These are phyloP conservation scores for Cairina moschata DNA, from an alignment of 2,113 vertebrate genomes.

Conservation along the genomic window DNA sequence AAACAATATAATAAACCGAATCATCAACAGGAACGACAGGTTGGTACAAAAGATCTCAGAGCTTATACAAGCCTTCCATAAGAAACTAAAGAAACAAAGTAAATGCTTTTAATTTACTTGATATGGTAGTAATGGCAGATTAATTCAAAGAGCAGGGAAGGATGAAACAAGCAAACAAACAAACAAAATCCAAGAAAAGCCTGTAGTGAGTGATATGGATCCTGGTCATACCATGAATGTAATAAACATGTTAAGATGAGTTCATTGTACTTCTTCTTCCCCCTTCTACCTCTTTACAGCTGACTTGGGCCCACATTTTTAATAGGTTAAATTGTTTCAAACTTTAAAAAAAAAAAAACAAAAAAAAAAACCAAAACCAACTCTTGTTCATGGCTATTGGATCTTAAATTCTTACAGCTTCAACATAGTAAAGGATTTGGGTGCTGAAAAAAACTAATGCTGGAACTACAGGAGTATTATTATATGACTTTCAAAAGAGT, in stretches of 20 bases:
- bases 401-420: not conserved
- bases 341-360: not conserved
- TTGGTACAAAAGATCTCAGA: not conserved
- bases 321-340: not conserved
- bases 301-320: not conserved
- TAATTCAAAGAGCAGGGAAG: not conserved
- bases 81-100: not conserved
- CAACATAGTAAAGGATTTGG: not conserved
- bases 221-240: not conserved
- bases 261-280: not conserved
- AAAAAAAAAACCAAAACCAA: no score
- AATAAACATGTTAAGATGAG: not conserved
- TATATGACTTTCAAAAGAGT: not conserved
- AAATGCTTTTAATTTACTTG: not conserved
- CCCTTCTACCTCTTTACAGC: not conserved
- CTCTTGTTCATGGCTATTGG: not conserved
- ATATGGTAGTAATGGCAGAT: not conserved
- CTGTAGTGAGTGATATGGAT: not conserved
- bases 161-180: not conserved
- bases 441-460: not conserved
- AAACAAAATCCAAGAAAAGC: no score
- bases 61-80: not conserved
- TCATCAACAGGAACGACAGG: not conserved
- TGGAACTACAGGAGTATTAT: not conserved
- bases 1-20: not conserved